Conservation (phyloP, 1,140 invertebrate genomes). For the Anagrus nilaparvatae region DNA sequence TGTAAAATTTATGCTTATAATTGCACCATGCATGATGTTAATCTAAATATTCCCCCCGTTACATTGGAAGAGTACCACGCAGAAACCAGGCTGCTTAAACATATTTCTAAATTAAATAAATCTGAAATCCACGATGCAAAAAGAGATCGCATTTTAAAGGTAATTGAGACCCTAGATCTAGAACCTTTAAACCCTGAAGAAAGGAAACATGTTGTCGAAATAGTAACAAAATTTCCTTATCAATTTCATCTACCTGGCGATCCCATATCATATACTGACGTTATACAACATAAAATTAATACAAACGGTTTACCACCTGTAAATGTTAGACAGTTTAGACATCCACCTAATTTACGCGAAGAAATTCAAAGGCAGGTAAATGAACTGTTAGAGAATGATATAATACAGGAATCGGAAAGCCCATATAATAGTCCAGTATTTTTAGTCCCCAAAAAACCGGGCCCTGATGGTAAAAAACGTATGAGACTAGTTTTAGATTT, state of each 20-base stretch:
- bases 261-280: not conserved
- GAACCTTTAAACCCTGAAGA: conserved; percentile 1
- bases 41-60: too few species aligned
- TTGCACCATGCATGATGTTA: too few species aligned
- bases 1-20: too few species aligned
- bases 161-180: not conserved
- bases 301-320: not conserved
- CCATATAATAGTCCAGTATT: too few species aligned
- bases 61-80: too few species aligned
- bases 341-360: not conserved
- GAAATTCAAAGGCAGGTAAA: not conserved
- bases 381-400: not conserved
- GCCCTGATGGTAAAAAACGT: not conserved
- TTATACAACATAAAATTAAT: not conserved
- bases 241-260: conserved; percentile 6
- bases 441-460: not conserved
- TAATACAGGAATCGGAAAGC: not conserved
- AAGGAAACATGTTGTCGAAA: conserved; percentile 4
- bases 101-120: too few species aligned
- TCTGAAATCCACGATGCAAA: too few species aligned
- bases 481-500: conserved; percentile 1
- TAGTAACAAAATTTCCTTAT: not conserved
- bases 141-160: too few species aligned
- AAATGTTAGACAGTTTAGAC: not conserved
- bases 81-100: too few species aligned